Evolutionary conservation across 2,888 invertebrate species (phyloP).

Genomic region (Papilio elwesi): DNA sequence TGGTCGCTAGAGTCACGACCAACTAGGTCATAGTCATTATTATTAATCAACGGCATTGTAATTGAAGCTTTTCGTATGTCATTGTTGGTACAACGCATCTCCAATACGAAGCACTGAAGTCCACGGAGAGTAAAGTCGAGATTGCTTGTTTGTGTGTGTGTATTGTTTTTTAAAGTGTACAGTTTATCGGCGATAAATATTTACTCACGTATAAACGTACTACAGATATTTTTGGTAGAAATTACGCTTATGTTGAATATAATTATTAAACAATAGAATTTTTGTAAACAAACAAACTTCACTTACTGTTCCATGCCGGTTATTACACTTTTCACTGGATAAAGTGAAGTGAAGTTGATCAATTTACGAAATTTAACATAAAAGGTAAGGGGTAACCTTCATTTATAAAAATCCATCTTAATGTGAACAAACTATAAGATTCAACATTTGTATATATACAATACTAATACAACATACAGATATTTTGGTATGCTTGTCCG

Average conservation of each 20-base stretch:
- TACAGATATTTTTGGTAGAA: neutral
- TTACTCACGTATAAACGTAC: neutral
- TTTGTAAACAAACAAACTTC: too few relatives aligned
- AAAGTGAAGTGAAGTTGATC: too few relatives aligned
- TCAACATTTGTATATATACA: too few relatives aligned
- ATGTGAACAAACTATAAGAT: too few relatives aligned
- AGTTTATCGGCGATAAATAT: too few relatives aligned
- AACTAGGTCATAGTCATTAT: constrained; percentile 75
- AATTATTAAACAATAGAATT: too few relatives aligned
- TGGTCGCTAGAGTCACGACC: constrained; percentile 55
- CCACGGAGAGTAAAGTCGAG: neutral
- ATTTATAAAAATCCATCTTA: too few relatives aligned
- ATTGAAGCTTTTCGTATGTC: constrained; percentile 49
- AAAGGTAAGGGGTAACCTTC: too few relatives aligned
- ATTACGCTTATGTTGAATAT: constrained; percentile 29
- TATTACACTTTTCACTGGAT: too few relatives aligned
- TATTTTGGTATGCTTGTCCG: constrained; percentile 50
- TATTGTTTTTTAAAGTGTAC: too few relatives aligned
- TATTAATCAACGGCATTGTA: constrained; percentile 72
- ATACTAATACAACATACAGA: constrained; percentile 44
- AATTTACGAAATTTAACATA: too few relatives aligned
- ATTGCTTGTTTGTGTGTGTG: neutral
- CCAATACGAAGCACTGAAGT: constrained; percentile 39
- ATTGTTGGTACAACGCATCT: constrained; percentile 22
- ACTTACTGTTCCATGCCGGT: too few relatives aligned